A percentile compares a stretch with the other conserved stretches of the same genome.
Conservation (phyloP, 2,888 invertebrate genomes). For the Pteria penguin region DNA sequence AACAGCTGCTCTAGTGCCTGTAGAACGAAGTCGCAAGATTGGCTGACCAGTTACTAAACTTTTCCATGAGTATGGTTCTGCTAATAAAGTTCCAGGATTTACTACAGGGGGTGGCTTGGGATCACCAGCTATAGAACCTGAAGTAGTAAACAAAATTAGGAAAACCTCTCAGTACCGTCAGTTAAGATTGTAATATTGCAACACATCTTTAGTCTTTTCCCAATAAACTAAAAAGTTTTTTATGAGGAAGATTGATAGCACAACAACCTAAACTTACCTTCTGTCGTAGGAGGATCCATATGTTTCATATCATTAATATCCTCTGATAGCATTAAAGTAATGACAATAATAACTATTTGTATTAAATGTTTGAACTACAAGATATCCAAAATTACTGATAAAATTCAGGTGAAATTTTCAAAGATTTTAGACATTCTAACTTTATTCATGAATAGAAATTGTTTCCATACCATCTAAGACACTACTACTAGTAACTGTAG, state of each 20-base stretch:
- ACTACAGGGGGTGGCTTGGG: slow-evolving; percentile 59
- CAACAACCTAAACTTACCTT: no score
- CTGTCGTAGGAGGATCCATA: background rate
- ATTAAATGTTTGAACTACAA: no score
- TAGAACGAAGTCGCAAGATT: slow-evolving; percentile 74
- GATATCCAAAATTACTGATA: no score
- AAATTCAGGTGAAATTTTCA: no score
- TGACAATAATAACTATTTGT: no score
- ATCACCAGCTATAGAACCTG: slow-evolving; percentile 63
- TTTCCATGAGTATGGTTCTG: slow-evolving; percentile 80
- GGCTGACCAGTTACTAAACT: slow-evolving; percentile 78
- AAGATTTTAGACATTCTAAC: no score
- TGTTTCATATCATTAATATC: slow-evolving; percentile 24
- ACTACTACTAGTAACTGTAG: slow-evolving; percentile 71
- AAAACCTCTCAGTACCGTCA: no score
- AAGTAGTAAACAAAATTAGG: background rate
- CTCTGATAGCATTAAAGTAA: slow-evolving; percentile 43
- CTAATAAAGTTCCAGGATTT: slow-evolving; percentile 76
- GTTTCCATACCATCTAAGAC: slow-evolving; percentile 61
- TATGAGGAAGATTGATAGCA: no score
- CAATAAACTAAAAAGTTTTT: no score
- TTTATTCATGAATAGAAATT: no score
- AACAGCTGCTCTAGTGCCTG: slow-evolving; percentile 75
- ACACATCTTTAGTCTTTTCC: no score
- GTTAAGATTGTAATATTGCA: no score